Evolutionary conservation across 2,888 invertebrate genomes (phyloP).

Genomic region (Lasioglossum marginatum): DNA sequence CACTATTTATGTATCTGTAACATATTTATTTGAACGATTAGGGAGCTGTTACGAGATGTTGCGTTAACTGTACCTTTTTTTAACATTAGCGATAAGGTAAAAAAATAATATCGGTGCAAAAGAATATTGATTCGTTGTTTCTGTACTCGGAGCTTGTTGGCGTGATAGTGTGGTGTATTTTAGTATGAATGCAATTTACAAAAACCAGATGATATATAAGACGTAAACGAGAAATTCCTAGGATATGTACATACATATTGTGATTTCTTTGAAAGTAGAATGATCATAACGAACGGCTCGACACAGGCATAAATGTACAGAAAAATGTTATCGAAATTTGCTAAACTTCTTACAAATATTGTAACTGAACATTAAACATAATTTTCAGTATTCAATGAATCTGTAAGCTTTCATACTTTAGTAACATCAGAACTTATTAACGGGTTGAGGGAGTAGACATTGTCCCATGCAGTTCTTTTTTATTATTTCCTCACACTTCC

Average conservation of each 20-base stretch:
- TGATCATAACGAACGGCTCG: slow-evolving; percentile 31
- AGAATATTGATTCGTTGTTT: slow-evolving; percentile 20
- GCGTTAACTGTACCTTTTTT: slow-evolving; percentile 22
- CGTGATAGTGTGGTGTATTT: slow-evolving; percentile 40
- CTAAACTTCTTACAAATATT: slow-evolving; percentile 38
- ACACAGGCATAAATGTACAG: slow-evolving; percentile 14
- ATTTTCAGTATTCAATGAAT: slow-evolving; percentile 64
- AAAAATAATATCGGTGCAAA: slow-evolving; percentile 30
- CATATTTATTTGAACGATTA: slow-evolving; percentile 30
- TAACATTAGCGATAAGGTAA: slow-evolving; percentile 45
- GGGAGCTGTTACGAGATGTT: slow-evolving; percentile 21
- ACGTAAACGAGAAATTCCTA: slow-evolving; percentile 41
- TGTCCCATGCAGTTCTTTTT: slow-evolving; percentile 42
- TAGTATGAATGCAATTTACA: slow-evolving; percentile 31
- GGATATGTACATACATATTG: slow-evolving; percentile 44
- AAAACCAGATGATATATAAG: slow-evolving; percentile 38
- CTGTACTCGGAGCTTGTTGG: slow-evolving; percentile 25
- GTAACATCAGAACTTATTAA: slow-evolving; percentile 32
- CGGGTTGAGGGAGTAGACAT: slow-evolving; percentile 39
- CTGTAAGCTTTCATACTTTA: slow-evolving; percentile 36
- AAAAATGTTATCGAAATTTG: slow-evolving; percentile 29
- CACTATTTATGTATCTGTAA: slow-evolving; percentile 19
- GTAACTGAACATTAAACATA: slow-evolving; percentile 71
- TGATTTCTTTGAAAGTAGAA: slow-evolving; percentile 57
- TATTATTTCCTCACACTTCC: slow-evolving; percentile 27